Percentiles rank a stretch among this genome's conserved stretches.
Conservation (phyloP, 2,797 vertebrate species). For the Clarias laeviceps region DNA sequence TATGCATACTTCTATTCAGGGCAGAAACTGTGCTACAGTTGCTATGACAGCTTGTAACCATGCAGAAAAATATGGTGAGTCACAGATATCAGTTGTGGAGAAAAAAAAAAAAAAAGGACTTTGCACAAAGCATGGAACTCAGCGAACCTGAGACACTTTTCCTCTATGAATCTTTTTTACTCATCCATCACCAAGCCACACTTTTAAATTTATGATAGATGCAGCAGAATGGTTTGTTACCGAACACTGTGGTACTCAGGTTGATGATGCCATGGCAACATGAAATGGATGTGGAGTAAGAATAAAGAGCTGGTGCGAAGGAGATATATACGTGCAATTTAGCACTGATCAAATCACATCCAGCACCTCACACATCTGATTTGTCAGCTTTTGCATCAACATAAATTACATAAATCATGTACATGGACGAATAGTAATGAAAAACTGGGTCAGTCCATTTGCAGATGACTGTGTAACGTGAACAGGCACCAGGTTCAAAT, state of each 20-base stretch:
- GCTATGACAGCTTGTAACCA: conserved; percentile 68
- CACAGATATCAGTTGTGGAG: conserved; percentile 58
- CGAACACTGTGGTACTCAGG: conserved; percentile 30
- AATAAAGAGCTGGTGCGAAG: conserved; percentile 41
- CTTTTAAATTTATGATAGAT: conserved; percentile 27
- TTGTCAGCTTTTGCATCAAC: conserved; percentile 25
- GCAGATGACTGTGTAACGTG: not conserved
- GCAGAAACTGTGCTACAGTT: conserved; percentile 58
- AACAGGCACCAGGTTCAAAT: not conserved
- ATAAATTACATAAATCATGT: not conserved
- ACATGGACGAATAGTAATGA: conserved; percentile 2
- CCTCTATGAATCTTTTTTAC: conserved; percentile 11
- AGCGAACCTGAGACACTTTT: conserved; percentile 35
- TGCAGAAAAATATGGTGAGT: conserved; percentile 64
- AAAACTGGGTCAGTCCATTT: conserved; percentile 22
- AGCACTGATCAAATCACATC: conserved; percentile 28
- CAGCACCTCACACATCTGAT: conserved; percentile 17
- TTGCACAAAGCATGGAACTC: conserved; percentile 37
- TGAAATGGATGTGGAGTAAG: conserved; percentile 49
- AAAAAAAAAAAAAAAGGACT: conserved; percentile 34
- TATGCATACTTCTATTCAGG: conserved; percentile 29
- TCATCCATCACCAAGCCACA: conserved; percentile 12
- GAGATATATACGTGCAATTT: conserved; percentile 45
- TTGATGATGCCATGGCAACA: conserved; percentile 59
- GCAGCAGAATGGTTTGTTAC: conserved; percentile 12